These are phyloP conservation scores for Drosophila tsacasi DNA, from an alignment of 1,140 invertebrate genomes.

Conservation along the genomic window DNA sequence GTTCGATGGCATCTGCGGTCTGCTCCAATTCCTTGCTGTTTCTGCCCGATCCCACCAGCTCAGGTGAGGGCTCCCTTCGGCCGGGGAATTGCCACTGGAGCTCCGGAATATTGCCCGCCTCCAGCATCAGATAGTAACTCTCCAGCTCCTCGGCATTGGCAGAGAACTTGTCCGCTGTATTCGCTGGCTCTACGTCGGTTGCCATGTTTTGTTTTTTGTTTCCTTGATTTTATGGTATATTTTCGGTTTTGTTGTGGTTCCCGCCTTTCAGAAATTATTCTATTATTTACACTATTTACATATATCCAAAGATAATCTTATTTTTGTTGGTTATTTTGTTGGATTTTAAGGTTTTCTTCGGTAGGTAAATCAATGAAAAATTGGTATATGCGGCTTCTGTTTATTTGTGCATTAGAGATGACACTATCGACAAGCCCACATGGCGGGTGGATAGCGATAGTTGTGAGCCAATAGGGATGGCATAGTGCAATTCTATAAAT, in stretches of 20 bases:
- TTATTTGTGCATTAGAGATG: neutral
- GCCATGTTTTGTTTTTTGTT: conserved; percentile 36
- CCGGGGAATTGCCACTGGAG: conserved; percentile 88
- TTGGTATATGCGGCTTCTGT: neutral
- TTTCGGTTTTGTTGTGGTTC: neutral
- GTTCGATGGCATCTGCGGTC: conserved; percentile 55
- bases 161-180: conserved; percentile 61
- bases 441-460: neutral
- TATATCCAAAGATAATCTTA: neutral
- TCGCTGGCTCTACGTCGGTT: conserved; percentile 64
- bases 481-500: neutral
- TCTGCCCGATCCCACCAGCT: conserved; percentile 45
- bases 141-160: conserved; percentile 86
- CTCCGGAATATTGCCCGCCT: conserved; percentile 85
- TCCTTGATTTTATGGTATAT: neutral
- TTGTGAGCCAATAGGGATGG: neutral
- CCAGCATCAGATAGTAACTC: conserved; percentile 71
- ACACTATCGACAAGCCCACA: neutral
- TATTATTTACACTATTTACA: conserved; percentile 18
- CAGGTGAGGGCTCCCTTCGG: conserved; percentile 86
- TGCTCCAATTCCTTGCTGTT: conserved; percentile 63
- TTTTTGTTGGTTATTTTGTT: neutral
- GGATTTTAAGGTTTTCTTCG: neutral
- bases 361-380: neutral
- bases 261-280: neutral